A percentile compares a stretch with the other conserved stretches of the same genome.
phyloP scores from a whole-genome alignment of 2,797 vertebrate genomes.

The Amblyopsis hoosieri region DNA sequence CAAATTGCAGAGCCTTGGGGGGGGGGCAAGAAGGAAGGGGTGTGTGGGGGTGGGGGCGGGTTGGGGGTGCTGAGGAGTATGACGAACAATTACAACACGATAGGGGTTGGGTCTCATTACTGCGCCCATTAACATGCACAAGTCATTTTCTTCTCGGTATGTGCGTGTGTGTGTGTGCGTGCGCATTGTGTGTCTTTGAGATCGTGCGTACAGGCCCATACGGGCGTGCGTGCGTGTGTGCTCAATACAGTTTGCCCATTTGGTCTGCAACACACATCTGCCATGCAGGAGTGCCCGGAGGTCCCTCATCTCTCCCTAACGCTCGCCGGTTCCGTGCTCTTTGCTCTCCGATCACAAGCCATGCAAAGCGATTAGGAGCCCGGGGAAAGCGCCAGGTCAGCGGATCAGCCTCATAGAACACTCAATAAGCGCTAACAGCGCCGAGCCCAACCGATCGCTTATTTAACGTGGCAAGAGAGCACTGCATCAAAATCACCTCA shows the following conservation, averaged over 20 bases:
- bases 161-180: constrained; percentile 15
- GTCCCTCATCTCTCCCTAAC: constrained; percentile 36
- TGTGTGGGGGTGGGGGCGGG: constrained; percentile 7
- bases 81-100: constrained; percentile 75
- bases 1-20: constrained; percentile 54
- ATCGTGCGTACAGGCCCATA: too few relatives aligned
- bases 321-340: constrained; percentile 18
- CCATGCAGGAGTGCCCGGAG: constrained; percentile 14
- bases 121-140: constrained; percentile 74
- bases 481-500: constrained; percentile 58
- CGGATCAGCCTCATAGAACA: constrained; percentile 53
- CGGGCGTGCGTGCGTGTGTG: constrained; percentile 19
- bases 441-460: constrained; percentile 42
- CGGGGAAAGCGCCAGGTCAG: constrained; percentile 58
- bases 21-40: constrained; percentile 3
- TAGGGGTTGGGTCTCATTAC: constrained; percentile 77
- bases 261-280: constrained; percentile 49
- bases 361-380: constrained; percentile 44
- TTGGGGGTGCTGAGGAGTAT: constrained; percentile 59
- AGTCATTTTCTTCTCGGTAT: constrained; percentile 51
- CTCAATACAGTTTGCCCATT: constrained; percentile 35
- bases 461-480: constrained; percentile 61
- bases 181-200: constrained; percentile 4
- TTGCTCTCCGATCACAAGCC: constrained; percentile 42
- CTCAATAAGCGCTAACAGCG: constrained; percentile 45